Evolutionary conservation across 2,113 vertebrate genomes (phyloP).

Genomic region (Archocentrus centrarchus): DNA sequence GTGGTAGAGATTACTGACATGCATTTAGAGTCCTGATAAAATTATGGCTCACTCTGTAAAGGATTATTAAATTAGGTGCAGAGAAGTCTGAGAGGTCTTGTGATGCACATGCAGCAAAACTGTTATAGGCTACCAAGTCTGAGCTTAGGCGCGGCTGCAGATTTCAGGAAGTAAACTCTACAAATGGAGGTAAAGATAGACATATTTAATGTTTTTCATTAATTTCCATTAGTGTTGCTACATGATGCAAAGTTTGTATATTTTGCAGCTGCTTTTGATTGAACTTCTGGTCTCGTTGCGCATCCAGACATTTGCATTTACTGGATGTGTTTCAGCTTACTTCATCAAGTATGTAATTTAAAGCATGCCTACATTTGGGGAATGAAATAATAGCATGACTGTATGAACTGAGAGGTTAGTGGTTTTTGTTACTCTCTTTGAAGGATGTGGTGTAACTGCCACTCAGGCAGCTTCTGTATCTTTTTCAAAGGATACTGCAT

Average conservation of each 20-base stretch:
- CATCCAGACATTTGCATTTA: not conserved
- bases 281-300: not conserved
- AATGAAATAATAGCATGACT: not conserved
- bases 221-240: not conserved
- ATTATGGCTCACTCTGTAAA: constrained; percentile 61
- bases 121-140: not conserved
- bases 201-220: not conserved
- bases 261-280: not conserved
- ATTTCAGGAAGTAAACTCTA: constrained; percentile 74
- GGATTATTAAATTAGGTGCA: constrained; percentile 67
- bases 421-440: constrained; percentile 26
- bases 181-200: constrained; percentile 72
- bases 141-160: constrained; percentile 64
- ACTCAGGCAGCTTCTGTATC: not conserved
- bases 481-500: not conserved
- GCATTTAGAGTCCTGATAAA: constrained; percentile 62
- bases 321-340: not conserved
- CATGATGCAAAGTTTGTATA: not conserved
- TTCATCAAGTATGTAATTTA: not conserved
- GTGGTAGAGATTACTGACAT: constrained; percentile 44
- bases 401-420: constrained; percentile 1
- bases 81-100: constrained; percentile 62
- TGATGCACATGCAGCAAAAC: constrained; percentile 67
- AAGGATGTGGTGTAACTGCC: constrained; percentile 77
- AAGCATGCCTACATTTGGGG: not conserved